A percentile compares a stretch with the other conserved stretches of the same genome.
Evolutionary conservation across 2,888 invertebrate genomes (phyloP).

Genomic region (Ashinkailepas kermadecensis): DNA sequence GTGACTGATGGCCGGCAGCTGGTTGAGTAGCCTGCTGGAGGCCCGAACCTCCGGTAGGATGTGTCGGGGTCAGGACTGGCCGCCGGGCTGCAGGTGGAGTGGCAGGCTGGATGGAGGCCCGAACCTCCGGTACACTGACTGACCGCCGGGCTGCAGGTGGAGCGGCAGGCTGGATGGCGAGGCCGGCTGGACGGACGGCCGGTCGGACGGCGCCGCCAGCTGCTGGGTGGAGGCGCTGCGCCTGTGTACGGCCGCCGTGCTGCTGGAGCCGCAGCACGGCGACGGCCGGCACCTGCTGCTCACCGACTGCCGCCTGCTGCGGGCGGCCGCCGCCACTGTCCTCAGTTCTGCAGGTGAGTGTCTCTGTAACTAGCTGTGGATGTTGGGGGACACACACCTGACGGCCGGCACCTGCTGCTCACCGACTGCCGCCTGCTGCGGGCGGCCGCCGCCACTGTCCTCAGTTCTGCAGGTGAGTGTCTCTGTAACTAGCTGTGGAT

Average conservation of each 20-base stretch:
- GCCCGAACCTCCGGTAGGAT: too few species aligned
- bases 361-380: too few species aligned
- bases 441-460: not conserved
- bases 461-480: not conserved
- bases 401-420: not conserved
- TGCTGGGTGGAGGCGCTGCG: slow-evolving; percentile 4
- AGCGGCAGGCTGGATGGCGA: too few species aligned
- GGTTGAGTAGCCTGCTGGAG: too few species aligned
- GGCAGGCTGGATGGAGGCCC: not conserved
- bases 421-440: not conserved
- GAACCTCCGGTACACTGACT: too few species aligned
- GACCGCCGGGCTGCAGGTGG: not conserved
- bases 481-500: too few species aligned
- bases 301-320: not conserved
- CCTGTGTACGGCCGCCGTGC: not conserved
- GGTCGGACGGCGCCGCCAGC: not conserved
- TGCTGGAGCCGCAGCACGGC: not conserved
- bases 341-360: not conserved
- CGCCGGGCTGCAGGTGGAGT: not conserved
- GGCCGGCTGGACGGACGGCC: too few species aligned
- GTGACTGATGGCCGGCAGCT: too few species aligned
- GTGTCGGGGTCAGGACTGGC: too few species aligned
- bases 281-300: not conserved
- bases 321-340: not conserved
- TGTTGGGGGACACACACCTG: not conserved